A percentile compares a stretch with the other conserved stretches of the same genome.
phyloP scores from a whole-genome alignment of 2,888 invertebrate species.

The Limnephilus marmoratus region DNA sequence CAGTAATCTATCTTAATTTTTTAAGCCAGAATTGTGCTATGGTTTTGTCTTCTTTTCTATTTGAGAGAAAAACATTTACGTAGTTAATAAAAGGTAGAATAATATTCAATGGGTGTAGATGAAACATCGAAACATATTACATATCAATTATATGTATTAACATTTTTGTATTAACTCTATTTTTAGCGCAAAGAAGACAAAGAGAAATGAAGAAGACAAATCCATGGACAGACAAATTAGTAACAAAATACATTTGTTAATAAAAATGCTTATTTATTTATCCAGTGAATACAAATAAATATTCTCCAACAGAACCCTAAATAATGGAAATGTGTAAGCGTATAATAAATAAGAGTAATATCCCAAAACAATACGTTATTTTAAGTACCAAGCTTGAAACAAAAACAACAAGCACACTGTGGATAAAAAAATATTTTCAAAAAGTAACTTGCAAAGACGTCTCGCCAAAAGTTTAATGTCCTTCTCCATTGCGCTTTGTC shows the following conservation, averaged over 20 bases:
- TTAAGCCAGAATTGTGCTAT: not conserved
- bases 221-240: conserved; percentile 2
- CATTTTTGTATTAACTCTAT: not conserved
- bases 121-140: not conserved
- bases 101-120: not conserved
- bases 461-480: conserved; percentile 78
- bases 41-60: not conserved
- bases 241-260: not conserved
- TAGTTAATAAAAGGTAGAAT: too few relatives aligned
- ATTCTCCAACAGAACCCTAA: not conserved
- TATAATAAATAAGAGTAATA: not conserved
- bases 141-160: not conserved
- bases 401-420: conserved; percentile 70
- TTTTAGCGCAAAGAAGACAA: conserved; percentile 12
- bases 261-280: not conserved
- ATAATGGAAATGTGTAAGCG: not conserved
- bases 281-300: not conserved
- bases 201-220: conserved; percentile 53
- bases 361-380: not conserved
- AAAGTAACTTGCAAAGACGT: conserved; percentile 78
- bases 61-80: not conserved
- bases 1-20: not conserved
- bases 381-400: conserved; percentile 65
- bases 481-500: conserved; percentile 78
- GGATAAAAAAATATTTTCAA: conserved; percentile 74